Conservation (phyloP, 2,113 vertebrate species). For the Choloepus hoffmanni region DNA sequence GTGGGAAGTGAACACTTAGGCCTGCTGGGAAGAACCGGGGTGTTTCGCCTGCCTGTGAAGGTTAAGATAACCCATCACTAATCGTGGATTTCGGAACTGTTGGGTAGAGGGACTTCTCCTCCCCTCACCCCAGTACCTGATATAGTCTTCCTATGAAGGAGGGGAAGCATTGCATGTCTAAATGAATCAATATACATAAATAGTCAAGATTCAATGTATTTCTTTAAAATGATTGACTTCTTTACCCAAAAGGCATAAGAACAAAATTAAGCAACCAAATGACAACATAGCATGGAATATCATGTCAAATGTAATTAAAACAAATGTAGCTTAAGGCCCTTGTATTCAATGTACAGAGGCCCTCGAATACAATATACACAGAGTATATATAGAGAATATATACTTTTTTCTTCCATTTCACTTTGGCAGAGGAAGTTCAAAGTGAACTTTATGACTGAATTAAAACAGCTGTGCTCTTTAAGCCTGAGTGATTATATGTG, state of each 20-base stretch:
- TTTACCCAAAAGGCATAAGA: neutral
- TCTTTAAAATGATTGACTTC: neutral
- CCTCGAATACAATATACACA: too few relatives aligned
- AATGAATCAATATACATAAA: neutral
- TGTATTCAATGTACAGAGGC: too few relatives aligned
- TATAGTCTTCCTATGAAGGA: neutral
- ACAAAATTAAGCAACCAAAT: neutral
- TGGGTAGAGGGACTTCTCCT: neutral
- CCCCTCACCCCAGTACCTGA: neutral
- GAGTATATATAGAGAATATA: too few relatives aligned
- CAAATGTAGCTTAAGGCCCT: neutral
- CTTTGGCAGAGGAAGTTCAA: neutral
- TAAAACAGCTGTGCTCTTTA: neutral
- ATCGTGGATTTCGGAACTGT: neutral
- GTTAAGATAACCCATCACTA: neutral
- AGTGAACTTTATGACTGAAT: too few relatives aligned
- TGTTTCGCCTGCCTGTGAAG: neutral
- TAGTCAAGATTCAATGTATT: neutral
- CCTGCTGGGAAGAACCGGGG: accelerated
- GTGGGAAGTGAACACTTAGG: neutral
- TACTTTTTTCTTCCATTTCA: neutral
- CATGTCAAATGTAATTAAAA: neutral
- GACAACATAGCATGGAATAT: neutral
- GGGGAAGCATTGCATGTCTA: neutral
- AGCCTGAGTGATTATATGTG: too few relatives aligned